phyloP scores from a whole-genome alignment of 2,797 vertebrate genomes.

The Kryptopterus vitreolus region DNA sequence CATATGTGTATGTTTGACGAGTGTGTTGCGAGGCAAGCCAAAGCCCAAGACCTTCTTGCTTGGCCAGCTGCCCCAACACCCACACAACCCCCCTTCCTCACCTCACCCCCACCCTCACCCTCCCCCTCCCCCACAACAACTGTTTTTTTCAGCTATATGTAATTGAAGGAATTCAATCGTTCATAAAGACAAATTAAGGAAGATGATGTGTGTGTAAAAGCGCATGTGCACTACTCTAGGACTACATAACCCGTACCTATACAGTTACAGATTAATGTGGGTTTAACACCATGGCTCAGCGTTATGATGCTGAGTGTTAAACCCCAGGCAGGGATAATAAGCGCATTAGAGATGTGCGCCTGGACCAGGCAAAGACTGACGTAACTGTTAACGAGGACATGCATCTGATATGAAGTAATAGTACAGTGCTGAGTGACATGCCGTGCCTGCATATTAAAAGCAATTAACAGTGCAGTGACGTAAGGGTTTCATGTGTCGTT shows the following conservation, averaged over 20 bases:
- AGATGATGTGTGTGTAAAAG: conserved; percentile 47
- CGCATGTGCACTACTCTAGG: conserved; percentile 41
- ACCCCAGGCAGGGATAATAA: conserved; percentile 63
- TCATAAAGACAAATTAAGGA: conserved; percentile 57
- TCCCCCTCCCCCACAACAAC: conserved; percentile 60
- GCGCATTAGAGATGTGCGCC: conserved; percentile 60
- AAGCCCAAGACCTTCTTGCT: conserved; percentile 44
- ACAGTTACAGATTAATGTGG: conserved; percentile 63
- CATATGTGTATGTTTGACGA: conserved; percentile 62
- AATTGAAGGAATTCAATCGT: conserved; percentile 69
- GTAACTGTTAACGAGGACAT: conserved; percentile 70
- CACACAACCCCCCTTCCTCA: no score
- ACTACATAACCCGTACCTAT: conserved; percentile 51
- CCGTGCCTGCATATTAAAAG: conserved; percentile 61
- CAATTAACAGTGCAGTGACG: conserved; percentile 79
- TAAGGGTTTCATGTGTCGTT: conserved; percentile 72
- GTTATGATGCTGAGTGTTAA: conserved; percentile 49
- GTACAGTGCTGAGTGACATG: conserved; percentile 61
- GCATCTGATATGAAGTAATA: conserved; percentile 73
- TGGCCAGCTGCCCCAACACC: conserved; percentile 69
- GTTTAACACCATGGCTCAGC: conserved; percentile 54
- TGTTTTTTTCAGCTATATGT: conserved; percentile 69
- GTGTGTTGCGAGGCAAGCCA: conserved; percentile 37
- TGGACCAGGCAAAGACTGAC: conserved; percentile 66
- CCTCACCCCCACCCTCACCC: no score